Base-by-base conservation (phyloP, 1,140 invertebrate genomes). In the Camponotus vicinus region DNA sequence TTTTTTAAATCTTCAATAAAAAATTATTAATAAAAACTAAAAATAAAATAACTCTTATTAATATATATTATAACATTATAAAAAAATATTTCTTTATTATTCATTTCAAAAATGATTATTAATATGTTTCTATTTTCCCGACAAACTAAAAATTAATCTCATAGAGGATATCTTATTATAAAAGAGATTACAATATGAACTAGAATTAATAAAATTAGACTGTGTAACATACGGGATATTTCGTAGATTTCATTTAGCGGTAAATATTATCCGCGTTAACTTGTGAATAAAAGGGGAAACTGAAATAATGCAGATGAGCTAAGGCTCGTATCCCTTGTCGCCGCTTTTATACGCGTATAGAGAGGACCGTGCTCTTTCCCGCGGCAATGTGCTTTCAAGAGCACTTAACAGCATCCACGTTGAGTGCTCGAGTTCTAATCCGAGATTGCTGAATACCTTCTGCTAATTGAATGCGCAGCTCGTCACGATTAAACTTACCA, bases 381-480 rank as follows among this genome's bases (percentile, higher is more conserved):
- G 64, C 40, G 52, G 86, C 70, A 66, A 88, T 77, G 89, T 86
- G 82, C 76, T 90, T 85, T 87, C 79, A 80, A 71, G 37, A 71
- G 86, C 76, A 82, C 86, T 87, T 87, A 76, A 80, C 85, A 55
- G 59, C 87, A 63, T 84, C 71, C 79, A 59, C 73, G 79, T 69
- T 76, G 64, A 87, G 70, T 73, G 77, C 61, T 63, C 64, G 75
- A 82, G 85, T 88, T 88, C 89, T 90, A 90, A 90, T 90, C 86
- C 89, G 86, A 79, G 88, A 67, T 69, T 87, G 55, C 89, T 90
- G 83, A 90, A 90, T 90, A 89, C 88, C 83, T 85, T 64, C 63
- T 42, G 89, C 83, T 90, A 90, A 90, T 90, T 90, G 89, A 90
- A 90, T 78, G 71, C 76, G 57, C 75, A 18, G 61, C 76, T 55